Base-by-base conservation (phyloP, 2,888 invertebrate species). In the Tuberolachnus salignus region DNA sequence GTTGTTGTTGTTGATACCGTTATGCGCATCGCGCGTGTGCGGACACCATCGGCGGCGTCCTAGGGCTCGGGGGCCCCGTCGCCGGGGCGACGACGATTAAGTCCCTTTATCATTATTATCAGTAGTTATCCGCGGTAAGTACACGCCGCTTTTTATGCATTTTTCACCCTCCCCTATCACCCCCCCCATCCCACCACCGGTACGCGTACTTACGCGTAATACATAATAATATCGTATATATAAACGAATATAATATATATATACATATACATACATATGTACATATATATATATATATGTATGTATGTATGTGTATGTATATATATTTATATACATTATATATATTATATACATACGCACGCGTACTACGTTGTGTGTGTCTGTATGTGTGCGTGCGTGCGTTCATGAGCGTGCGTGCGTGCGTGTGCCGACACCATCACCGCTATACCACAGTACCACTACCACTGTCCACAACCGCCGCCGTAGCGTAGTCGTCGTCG, bases 401-500 rank as follows among this genome's bases (percentile, higher is more conserved):
- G 42, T 13, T 8, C 14, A 6, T 51, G 73, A 19, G 23, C 10
- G 63, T 34, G 73, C 42, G 73, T 73, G 51, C 19, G 51, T 21
- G 63, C 34, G 55, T 19, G 34, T 34, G 61, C 42, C 61, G 16
- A 11, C 49, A 16, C 49, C 16, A 14, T 16, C 49, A 26, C 67
- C 8, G 51, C 49, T 9, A 46, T 4, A 51, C 34, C 26, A 9
- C 59, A 23, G 26, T 26, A 4, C 70, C 57, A 19, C 23, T 6
- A 23, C 23, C 21, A 11, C 55, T 23, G n/a, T 34, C 57, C 21
- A 9, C 23, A 44, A 8, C 16, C 69, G 14, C 14, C 61, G 51
- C 34, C 49, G 2, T 11, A 34, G 51, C 21, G 67, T 19, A 26
- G 70, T 21, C 21, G 63, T 13, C n/a, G 73, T n/a, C 63, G 73